These are phyloP conservation scores for Ceyx cyanopectus DNA, from an alignment of 2,113 vertebrate species.

Conservation along the genomic window DNA sequence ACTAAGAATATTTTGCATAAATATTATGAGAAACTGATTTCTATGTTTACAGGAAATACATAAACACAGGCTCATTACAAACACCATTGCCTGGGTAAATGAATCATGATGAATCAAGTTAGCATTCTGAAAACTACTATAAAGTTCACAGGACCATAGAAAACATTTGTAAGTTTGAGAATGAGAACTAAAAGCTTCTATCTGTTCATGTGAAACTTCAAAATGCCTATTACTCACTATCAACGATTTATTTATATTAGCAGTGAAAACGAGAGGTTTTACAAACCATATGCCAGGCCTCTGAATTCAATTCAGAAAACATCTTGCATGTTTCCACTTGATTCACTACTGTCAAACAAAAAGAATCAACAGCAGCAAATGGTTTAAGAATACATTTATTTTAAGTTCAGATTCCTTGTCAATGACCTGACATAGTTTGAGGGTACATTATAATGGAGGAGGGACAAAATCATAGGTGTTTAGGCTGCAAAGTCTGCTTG, in stretches of 20 bases:
- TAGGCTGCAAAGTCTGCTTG: not conserved
- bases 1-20: conserved; percentile 3
- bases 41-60: conserved; percentile 18
- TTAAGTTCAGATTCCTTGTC: not conserved
- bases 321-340: not conserved
- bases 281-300: not conserved
- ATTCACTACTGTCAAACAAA: not conserved
- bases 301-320: not conserved
- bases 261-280: not conserved
- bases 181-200: not conserved
- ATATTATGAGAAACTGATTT: not conserved
- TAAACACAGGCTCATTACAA: conserved; percentile 28
- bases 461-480: not conserved
- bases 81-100: conserved; percentile 34
- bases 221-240: not conserved
- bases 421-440: not conserved
- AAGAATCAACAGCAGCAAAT: not conserved
- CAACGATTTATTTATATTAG: not conserved
- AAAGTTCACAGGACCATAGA: not conserved
- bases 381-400: not conserved
- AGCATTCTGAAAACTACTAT: not conserved
- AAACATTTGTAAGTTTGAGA: conserved; percentile 26
- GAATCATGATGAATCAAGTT: conserved; percentile 7
- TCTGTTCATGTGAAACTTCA: not conserved
- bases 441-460: not conserved